phyloP scores from a whole-genome alignment of 2,113 vertebrate species.

The Mixornis gularis region DNA sequence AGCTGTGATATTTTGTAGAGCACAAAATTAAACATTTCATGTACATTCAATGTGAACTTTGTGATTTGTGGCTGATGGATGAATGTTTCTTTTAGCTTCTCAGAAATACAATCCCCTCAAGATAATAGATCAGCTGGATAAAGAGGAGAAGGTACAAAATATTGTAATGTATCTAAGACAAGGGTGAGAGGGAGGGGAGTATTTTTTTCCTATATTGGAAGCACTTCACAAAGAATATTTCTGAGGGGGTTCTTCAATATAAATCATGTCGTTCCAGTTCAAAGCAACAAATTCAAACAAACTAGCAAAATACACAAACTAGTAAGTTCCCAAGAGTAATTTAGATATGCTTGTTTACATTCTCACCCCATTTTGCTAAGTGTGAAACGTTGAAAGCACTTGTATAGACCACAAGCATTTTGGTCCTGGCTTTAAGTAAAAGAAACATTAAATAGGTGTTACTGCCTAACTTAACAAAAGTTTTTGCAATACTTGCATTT shows the following conservation, averaged over 20 bases:
- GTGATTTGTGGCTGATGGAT: not conserved
- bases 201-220: conserved; percentile 22
- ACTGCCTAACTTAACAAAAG: not conserved
- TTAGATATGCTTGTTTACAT: conserved; percentile 45
- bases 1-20: not conserved
- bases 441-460: not conserved
- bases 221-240: conserved; percentile 50
- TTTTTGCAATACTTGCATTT: not conserved
- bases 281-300: conserved; percentile 56
- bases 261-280: conserved; percentile 31
- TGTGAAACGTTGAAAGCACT: conserved; percentile 15
- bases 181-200: not conserved
- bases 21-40: conserved; percentile 37
- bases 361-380: conserved; percentile 33
- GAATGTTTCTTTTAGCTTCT: not conserved
- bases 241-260: conserved; percentile 20
- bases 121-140: not conserved
- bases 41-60: conserved; percentile 11
- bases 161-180: not conserved
- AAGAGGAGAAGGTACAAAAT: not conserved
- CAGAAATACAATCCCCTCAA: not conserved
- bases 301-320: conserved; percentile 46
- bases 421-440: conserved; percentile 20
- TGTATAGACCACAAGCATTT: conserved; percentile 24
- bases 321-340: conserved; percentile 30